Base-by-base conservation (phyloP, 1,140 invertebrate genomes). In the Ctenoplectra terminalis region DNA sequence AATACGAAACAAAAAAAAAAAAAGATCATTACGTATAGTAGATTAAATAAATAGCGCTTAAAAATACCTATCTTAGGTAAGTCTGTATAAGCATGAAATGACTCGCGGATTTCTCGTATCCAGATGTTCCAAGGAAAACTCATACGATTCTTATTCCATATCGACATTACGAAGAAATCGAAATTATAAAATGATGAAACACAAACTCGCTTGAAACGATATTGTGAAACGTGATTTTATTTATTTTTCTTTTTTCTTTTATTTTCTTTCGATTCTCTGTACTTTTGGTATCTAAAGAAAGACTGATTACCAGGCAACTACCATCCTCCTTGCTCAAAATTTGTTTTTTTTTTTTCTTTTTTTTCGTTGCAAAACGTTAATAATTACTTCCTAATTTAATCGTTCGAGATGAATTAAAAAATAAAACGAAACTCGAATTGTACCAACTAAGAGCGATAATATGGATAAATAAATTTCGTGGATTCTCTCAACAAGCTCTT, bases 41-140 rank as follows among this genome's bases (percentile, higher is more conserved):
- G 34, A 77, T 86, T 74, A 74, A 86, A 86, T 86, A 86, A 86
- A 86, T 86, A 86, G 52, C 29, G 54, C 46, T 50, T 77, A 82
- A 78, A 58, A 78, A 71, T 79, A 74, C 50, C 74, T 74, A 77
- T 81, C 75, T 82, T 82, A 81, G 67, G 69, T 79, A 85, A 66
- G 56, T 85, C 78, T 52, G 81, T 73, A 61, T 50, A 82, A 78
- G 52, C 70, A 79, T 54, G 56, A 78, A n/a, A 52, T 63, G 54
- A 67, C 66, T 82, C 54, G 63, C 78, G 48, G 26, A 50, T 43
- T 70, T 56, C 40, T 75, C 50, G 43, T n/a, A 43, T 74, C 37
- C 74, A 64, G 5, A 43, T 56, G 56, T 60, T 40, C 17, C 31
- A 69, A 63, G 50, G n/a, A 73, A 82, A 43, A 85, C 56, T 74